phyloP scores from a whole-genome alignment of 2,113 vertebrate genomes.

The Hyperoodon ampullatus region DNA sequence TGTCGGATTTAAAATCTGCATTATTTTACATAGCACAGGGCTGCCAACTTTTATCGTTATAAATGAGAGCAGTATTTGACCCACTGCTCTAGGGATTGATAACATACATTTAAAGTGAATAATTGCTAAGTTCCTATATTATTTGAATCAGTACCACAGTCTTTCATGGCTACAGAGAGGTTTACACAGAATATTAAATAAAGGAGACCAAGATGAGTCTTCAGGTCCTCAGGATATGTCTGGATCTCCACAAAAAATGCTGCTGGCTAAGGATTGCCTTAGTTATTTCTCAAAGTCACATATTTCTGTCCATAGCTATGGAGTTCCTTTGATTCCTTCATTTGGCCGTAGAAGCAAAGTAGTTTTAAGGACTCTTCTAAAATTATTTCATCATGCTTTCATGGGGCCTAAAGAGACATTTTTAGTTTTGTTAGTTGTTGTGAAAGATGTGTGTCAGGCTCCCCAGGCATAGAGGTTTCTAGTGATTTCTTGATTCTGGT shows the following conservation, averaged over 20 bases:
- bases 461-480: slow-evolving; percentile 11
- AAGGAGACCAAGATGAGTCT: slow-evolving; percentile 1
- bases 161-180: neutral
- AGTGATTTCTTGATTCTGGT: slow-evolving; percentile 68
- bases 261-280: neutral
- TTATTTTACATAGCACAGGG: slow-evolving; percentile 49
- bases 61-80: slow-evolving; percentile 50
- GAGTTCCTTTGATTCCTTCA: slow-evolving; percentile 32
- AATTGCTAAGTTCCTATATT: neutral
- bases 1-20: slow-evolving; percentile 45
- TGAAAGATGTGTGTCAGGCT: slow-evolving; percentile 42
- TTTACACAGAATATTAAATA: slow-evolving; percentile 12
- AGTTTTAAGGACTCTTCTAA: slow-evolving; percentile 43
- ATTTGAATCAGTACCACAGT: slow-evolving; percentile 21
- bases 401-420: slow-evolving; percentile 15
- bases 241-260: slow-evolving; percentile 16
- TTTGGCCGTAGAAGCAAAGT: slow-evolving; percentile 30
- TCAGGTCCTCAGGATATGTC: neutral
- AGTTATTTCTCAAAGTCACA: neutral
- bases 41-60: slow-evolving; percentile 42
- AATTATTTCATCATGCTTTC: slow-evolving; percentile 33
- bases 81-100: neutral
- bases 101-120: slow-evolving; percentile 42
- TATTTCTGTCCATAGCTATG: neutral
- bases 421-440: slow-evolving; percentile 61